Conservation (phyloP, 2,888 invertebrate genomes). For the Dicroscelio sp. region DNA sequence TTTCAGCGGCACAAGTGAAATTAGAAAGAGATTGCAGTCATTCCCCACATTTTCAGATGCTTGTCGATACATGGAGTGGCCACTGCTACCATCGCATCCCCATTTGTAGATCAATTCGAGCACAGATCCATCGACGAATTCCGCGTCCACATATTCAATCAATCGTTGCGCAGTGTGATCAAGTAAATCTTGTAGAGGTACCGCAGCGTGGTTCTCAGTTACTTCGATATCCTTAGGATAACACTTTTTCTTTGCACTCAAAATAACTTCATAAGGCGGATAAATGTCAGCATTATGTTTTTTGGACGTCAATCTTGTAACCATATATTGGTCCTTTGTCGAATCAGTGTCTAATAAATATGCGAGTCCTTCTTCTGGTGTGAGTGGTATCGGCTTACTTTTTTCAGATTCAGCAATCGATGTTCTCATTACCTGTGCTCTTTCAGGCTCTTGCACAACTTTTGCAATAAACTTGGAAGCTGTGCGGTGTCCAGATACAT, state of each 20-base stretch:
- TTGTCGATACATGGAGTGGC: slow-evolving; percentile 29
- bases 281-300: slow-evolving; percentile 61
- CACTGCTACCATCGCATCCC: slow-evolving; percentile 54
- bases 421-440: not conserved
- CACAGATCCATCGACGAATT: not conserved
- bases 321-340: slow-evolving; percentile 28
- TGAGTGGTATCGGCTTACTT: slow-evolving; percentile 4
- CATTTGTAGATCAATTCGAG: slow-evolving; percentile 50
- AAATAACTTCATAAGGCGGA: slow-evolving; percentile 33
- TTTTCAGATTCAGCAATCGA: too few species aligned
- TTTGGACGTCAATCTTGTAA: slow-evolving; percentile 27
- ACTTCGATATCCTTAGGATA: slow-evolving; percentile 42
- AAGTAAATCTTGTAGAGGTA: slow-evolving; percentile 36
- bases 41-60: not conserved
- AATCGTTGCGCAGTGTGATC: slow-evolving; percentile 36
- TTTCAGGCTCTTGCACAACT: not conserved
- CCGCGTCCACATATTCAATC: not conserved
- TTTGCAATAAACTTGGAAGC: too few species aligned
- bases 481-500: not conserved
- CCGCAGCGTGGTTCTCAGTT: slow-evolving; percentile 14
- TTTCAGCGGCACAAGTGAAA: slow-evolving; percentile 51
- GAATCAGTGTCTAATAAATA: slow-evolving; percentile 33
- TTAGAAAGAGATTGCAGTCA: slow-evolving; percentile 16
- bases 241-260: slow-evolving; percentile 32
- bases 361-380: slow-evolving; percentile 27